These are phyloP conservation scores for Thamnaconus septentrionalis DNA, from an alignment of 2,113 vertebrate genomes.

Conservation along the genomic window DNA sequence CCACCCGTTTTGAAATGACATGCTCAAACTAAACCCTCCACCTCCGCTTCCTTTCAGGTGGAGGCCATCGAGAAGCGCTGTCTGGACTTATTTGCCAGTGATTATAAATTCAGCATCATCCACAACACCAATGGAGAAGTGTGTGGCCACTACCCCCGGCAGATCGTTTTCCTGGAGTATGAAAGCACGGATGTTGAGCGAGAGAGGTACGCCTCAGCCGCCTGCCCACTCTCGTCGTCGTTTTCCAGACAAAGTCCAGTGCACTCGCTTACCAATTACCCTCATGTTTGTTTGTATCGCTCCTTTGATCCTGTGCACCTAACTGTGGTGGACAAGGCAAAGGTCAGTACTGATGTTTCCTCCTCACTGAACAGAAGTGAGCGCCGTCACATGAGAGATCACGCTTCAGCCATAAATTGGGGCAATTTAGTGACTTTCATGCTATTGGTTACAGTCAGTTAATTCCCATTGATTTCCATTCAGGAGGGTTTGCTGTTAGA, in stretches of 20 bases:
- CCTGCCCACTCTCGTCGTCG: not conserved
- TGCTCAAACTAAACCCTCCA: not conserved
- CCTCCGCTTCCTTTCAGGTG: constrained; percentile 72
- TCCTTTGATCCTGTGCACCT: constrained; percentile 15
- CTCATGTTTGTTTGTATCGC: constrained; percentile 34
- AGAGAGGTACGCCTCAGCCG: constrained; percentile 78
- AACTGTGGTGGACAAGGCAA: constrained; percentile 23
- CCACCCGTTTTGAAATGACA: not conserved
- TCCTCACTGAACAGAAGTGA: too few species aligned
- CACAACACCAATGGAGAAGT: constrained; percentile 89
- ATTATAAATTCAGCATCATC: constrained; percentile 94
- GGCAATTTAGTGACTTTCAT: too few species aligned
- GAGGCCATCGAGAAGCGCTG: constrained; percentile 89
- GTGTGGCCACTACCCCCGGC: constrained; percentile 94
- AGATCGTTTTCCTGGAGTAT: constrained; percentile 93
- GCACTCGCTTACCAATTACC: constrained; percentile 38
- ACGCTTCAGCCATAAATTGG: too few species aligned
- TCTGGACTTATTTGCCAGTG: constrained; percentile 89
- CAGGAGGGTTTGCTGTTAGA: too few species aligned
- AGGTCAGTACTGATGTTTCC: constrained; percentile 9
- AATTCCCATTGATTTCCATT: not conserved
- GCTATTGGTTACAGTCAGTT: too few species aligned
- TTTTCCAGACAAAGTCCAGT: constrained; percentile 33
- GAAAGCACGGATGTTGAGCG: constrained; percentile 83
- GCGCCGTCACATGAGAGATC: too few species aligned